These are phyloP conservation scores for Petrocephalus sullivani DNA, from an alignment of 2,797 vertebrate species.

Conservation along the genomic window DNA sequence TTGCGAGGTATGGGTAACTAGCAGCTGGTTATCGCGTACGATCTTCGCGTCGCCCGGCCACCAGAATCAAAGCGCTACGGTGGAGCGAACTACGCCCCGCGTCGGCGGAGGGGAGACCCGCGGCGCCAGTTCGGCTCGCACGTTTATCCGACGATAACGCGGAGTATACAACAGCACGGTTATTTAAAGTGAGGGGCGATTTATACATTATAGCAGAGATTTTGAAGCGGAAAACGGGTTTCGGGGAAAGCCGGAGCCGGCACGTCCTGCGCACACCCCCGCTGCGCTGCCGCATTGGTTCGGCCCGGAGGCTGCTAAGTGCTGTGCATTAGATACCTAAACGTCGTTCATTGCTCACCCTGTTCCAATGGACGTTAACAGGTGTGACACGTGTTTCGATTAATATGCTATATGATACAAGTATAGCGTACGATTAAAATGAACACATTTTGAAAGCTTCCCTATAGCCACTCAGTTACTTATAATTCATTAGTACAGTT, in stretches of 20 bases:
- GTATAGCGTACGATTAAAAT: not conserved
- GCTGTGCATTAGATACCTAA: not conserved
- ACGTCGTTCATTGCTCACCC: not conserved
- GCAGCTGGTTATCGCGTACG: not conserved
- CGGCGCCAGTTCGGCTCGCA: not conserved
- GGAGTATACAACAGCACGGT: not conserved
- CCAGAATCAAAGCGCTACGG: not conserved
- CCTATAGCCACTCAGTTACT: not conserved
- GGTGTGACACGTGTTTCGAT: not conserved
- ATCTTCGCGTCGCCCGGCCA: not conserved
- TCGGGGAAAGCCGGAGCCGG: not conserved
- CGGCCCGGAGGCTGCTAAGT: constrained; percentile 1
- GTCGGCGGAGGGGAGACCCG: not conserved
- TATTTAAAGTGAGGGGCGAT: not conserved
- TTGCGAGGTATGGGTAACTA: not conserved
- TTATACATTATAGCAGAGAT: not conserved
- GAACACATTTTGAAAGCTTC: not conserved
- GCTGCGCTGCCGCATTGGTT: not conserved
- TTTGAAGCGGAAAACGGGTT: not conserved
- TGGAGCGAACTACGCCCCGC: not conserved
- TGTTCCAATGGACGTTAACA: not conserved
- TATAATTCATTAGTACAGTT: not conserved
- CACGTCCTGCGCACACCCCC: not conserved
- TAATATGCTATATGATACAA: not conserved
- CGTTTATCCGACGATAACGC: not conserved